Evolutionary conservation across 2,113 vertebrate species (phyloP).

Genomic region (Mobula hypostoma): DNA sequence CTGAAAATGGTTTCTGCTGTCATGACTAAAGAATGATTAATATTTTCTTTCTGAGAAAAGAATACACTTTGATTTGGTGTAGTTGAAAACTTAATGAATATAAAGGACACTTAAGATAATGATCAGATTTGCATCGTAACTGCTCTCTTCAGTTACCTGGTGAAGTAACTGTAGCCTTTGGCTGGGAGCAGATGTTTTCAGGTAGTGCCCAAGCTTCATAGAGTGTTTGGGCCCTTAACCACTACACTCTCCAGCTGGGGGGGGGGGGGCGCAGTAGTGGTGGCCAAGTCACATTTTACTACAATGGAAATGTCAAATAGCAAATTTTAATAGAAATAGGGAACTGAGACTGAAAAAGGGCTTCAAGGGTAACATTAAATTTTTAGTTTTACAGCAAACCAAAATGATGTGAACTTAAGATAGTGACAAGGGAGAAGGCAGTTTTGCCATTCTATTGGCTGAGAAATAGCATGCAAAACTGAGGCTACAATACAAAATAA

Average conservation of each 20-base stretch:
- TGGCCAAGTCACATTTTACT: neutral
- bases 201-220: too few species aligned
- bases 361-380: neutral
- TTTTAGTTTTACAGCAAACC: neutral
- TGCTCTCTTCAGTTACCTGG: too few species aligned
- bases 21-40: neutral
- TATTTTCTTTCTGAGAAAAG: neutral
- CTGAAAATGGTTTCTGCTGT: neutral
- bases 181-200: too few species aligned
- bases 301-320: neutral
- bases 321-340: neutral
- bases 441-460: neutral
- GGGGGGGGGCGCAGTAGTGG: too few species aligned
- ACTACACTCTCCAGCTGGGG: too few species aligned
- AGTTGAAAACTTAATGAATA: neutral
- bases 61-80: neutral
- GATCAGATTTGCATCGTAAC: neutral
- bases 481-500: neutral
- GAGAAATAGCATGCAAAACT: neutral
- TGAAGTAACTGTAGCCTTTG: too few species aligned
- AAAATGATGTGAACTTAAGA: neutral
- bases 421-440: neutral
- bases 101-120: neutral
- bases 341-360: neutral
- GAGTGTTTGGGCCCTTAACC: too few species aligned